phyloP scores from a whole-genome alignment of 2,888 invertebrate species.

The Phengaris arion region DNA sequence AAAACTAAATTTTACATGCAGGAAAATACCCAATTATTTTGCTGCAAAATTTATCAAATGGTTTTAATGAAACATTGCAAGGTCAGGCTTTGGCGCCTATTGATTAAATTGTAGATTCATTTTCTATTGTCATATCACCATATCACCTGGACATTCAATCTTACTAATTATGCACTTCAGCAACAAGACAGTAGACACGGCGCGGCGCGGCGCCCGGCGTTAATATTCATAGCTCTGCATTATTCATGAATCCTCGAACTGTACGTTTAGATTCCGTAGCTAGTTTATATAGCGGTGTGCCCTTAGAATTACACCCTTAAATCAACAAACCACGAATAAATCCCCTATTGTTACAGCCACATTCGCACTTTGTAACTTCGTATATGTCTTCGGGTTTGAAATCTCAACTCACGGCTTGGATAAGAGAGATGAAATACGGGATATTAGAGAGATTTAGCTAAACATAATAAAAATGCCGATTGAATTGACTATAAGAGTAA shows the following conservation, averaged over 20 bases:
- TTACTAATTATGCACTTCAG: not conserved
- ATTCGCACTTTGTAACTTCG: conserved; percentile 7
- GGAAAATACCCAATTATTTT: too few relatives aligned
- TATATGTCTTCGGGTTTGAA: not conserved
- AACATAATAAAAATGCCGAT: too few relatives aligned
- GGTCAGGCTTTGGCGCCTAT: not conserved
- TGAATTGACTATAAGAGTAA: too few relatives aligned
- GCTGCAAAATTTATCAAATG: too few relatives aligned
- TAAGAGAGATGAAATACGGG: too few relatives aligned
- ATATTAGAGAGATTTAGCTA: too few relatives aligned
- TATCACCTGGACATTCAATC: not conserved
- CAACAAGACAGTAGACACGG: not conserved
- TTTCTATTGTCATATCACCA: not conserved
- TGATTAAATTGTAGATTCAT: not conserved
- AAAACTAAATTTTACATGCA: too few relatives aligned
- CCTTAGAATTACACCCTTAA: conserved; percentile 14
- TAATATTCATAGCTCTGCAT: conserved; percentile 25
- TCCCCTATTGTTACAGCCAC: not conserved
- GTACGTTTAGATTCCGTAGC: not conserved
- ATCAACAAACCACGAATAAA: conserved; percentile 14
- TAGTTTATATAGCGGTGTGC: conserved; percentile 13
- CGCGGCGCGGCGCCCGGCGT: not conserved
- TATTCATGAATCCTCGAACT: conserved; percentile 13
- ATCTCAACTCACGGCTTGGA: not conserved
- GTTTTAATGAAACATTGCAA: not conserved